phyloP scores from a whole-genome alignment of 2,797 vertebrate species.

The Lateolabrax maculatus region DNA sequence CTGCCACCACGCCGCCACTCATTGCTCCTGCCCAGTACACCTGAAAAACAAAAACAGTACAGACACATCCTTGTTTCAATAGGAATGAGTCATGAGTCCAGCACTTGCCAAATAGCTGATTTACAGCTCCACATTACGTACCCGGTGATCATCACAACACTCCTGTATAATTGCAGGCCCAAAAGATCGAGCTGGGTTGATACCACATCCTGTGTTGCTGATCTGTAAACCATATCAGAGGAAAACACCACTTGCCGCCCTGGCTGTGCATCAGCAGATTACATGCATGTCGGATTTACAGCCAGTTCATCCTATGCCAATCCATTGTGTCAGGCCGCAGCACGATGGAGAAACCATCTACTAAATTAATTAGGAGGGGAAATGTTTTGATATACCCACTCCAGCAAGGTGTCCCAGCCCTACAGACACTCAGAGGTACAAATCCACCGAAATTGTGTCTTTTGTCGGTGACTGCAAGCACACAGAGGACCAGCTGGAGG shows the following conservation, averaged over 20 bases:
- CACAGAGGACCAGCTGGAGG: slow-evolving; percentile 90
- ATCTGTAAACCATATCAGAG: slow-evolving; percentile 82
- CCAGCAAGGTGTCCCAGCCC: slow-evolving; percentile 88
- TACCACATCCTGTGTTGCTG: slow-evolving; percentile 90
- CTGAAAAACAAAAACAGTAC: slow-evolving; percentile 68
- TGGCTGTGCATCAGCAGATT: slow-evolving; percentile 44
- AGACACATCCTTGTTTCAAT: background rate
- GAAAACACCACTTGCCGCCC: slow-evolving; percentile 42
- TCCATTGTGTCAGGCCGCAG: slow-evolving; percentile 47
- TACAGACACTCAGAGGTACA: slow-evolving; percentile 85
- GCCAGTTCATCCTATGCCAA: slow-evolving; percentile 24
- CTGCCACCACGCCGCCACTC: slow-evolving; percentile 83
- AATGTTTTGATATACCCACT: slow-evolving; percentile 77
- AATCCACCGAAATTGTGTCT: slow-evolving; percentile 83
- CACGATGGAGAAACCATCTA: slow-evolving; percentile 40
- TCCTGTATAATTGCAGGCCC: slow-evolving; percentile 85
- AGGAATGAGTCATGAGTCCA: background rate
- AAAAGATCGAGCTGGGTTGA: slow-evolving; percentile 91
- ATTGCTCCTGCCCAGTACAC: slow-evolving; percentile 90
- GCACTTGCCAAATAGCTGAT: background rate
- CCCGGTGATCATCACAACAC: slow-evolving; percentile 88
- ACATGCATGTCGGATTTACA: slow-evolving; percentile 30
- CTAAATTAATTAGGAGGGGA: slow-evolving; percentile 31
- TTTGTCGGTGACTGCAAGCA: slow-evolving; percentile 87
- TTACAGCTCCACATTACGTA: slow-evolving; percentile 10